A percentile compares a stretch with the other conserved stretches of the same genome.
Evolutionary conservation across 2,888 invertebrate species (phyloP).

Genomic region (Ophraella communa): DNA sequence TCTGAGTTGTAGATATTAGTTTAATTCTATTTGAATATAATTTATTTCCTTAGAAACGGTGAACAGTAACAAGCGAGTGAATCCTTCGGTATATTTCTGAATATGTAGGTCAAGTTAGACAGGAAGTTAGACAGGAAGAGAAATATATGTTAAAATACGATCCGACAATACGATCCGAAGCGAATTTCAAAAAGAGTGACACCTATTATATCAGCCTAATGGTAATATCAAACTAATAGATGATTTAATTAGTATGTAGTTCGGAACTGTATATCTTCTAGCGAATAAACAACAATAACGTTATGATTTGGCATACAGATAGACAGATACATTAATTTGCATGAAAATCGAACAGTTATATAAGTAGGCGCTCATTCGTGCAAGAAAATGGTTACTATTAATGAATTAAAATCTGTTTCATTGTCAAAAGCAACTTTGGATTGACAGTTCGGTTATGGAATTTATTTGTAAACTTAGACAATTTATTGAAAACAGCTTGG

Average conservation of each 20-base stretch:
- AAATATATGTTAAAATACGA: neutral
- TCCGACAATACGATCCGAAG: neutral
- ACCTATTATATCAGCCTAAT: neutral
- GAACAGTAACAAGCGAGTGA: too few species aligned
- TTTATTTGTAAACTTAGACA: too few species aligned
- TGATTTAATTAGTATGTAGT: neutral
- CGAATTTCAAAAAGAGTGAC: neutral
- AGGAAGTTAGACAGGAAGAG: too few species aligned
- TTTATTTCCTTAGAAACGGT: too few species aligned
- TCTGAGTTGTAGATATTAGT: too few species aligned
- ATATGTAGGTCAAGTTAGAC: too few species aligned
- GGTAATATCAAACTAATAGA: neutral
- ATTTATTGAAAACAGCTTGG: too few species aligned
- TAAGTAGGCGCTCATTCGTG: neutral
- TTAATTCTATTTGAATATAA: too few species aligned
- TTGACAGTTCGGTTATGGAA: neutral
- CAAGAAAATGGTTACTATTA: neutral
- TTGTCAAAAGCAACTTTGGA: neutral
- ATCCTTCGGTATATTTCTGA: too few species aligned
- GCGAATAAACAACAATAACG: neutral
- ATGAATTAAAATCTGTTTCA: neutral
- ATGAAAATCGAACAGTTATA: neutral
- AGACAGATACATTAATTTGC: neutral
- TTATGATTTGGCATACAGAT: neutral
- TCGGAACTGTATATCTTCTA: neutral